phyloP scores from a whole-genome alignment of 1,140 invertebrate species.

The Brachionus sp. region DNA sequence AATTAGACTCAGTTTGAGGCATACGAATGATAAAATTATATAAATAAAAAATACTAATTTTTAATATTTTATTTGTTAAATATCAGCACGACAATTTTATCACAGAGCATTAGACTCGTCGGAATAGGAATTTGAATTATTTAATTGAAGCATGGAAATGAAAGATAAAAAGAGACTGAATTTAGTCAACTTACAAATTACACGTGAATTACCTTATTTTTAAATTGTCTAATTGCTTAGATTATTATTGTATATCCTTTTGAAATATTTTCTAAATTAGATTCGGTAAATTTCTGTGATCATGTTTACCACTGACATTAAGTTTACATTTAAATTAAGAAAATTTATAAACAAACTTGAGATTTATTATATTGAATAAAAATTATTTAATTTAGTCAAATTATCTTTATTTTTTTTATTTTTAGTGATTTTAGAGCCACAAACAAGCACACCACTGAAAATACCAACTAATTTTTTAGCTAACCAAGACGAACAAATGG shows the following conservation, averaged over 20 bases:
- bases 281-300: constrained; percentile 12
- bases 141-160: neutral
- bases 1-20: constrained; percentile 27
- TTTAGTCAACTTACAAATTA: neutral
- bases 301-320: neutral
- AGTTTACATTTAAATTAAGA: neutral
- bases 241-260: neutral
- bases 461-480: neutral
- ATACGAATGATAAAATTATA: constrained; percentile 27
- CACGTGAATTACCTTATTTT: neutral
- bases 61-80: constrained; percentile 19
- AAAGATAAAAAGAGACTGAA: neutral
- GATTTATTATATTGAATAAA: neutral
- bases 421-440: constrained; percentile 2
- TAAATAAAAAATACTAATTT: constrained; percentile 24
- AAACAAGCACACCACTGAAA: constrained; percentile 24
- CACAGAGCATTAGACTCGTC: neutral
- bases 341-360: neutral
- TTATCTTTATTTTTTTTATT: neutral
- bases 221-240: constrained; percentile 7
- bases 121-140: constrained; percentile 28
- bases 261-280: constrained; percentile 6
- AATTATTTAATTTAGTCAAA: neutral
- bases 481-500: neutral
- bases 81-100: constrained; percentile 37